Conservation (phyloP, 2,888 invertebrate species). For the Polia nebulosa region DNA sequence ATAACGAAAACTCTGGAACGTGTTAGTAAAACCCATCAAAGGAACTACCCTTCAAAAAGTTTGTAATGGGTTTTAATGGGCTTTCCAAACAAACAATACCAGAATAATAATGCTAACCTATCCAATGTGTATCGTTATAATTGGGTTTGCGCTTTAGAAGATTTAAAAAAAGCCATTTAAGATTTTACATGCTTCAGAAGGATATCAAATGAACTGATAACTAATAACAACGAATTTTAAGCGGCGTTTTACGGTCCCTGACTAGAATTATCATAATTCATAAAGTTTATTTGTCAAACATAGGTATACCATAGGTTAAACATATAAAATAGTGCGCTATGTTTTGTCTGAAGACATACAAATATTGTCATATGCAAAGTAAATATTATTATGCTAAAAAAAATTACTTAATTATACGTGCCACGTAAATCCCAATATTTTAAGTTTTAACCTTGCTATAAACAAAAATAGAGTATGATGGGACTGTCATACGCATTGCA, state of each 20-base stretch:
- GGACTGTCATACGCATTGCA: too few relatives aligned
- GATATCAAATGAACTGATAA: not conserved
- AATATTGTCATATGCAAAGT: too few relatives aligned
- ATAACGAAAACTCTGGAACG: not conserved
- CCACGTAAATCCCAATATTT: constrained; percentile 3
- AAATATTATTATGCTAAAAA: too few relatives aligned
- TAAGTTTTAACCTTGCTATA: not conserved
- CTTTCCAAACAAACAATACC: not conserved
- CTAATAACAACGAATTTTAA: not conserved
- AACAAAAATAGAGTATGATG: too few relatives aligned
- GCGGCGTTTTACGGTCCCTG: not conserved
- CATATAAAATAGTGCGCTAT: too few relatives aligned
- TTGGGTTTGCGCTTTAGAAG: not conserved
- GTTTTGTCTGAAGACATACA: too few relatives aligned
- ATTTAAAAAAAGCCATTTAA: constrained; percentile 6
- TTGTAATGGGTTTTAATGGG: not conserved
- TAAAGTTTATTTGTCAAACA: too few relatives aligned
- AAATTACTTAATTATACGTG: not conserved
- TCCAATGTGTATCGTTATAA: not conserved
- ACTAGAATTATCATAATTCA: too few relatives aligned
- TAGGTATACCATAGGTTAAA: too few relatives aligned
- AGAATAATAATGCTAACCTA: not conserved
- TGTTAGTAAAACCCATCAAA: not conserved
- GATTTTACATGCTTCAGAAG: not conserved
- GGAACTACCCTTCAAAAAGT: too few relatives aligned